These are phyloP conservation scores for Phyto melanocephala DNA, from an alignment of 2,888 invertebrate species.

Conservation along the genomic window DNA sequence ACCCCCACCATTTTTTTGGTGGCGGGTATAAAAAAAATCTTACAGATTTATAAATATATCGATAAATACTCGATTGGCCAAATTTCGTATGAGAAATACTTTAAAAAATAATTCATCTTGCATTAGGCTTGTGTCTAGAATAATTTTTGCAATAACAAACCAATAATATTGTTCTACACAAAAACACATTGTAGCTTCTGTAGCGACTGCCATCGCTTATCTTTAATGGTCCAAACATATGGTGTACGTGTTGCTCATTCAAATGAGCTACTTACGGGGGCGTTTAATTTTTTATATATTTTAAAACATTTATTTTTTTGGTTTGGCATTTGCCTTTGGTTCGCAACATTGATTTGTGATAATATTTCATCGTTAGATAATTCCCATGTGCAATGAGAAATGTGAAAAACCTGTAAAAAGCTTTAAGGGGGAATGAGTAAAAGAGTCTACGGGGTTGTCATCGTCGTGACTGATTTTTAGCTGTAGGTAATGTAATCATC, in stretches of 20 bases:
- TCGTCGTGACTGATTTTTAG: slow-evolving; percentile 44
- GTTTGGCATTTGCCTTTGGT: slow-evolving; percentile 31
- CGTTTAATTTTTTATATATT: slow-evolving; percentile 26
- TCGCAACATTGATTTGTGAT: slow-evolving; percentile 52
- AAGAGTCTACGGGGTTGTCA: slow-evolving; percentile 22
- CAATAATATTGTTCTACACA: not conserved
- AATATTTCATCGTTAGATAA: slow-evolving; percentile 37
- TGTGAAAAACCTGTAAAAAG: not conserved
- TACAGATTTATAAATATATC: too few species aligned
- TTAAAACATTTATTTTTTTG: slow-evolving; percentile 12
- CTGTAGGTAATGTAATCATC: slow-evolving; percentile 63
- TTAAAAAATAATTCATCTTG: too few species aligned
- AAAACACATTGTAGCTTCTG: not conserved
- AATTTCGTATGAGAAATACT: too few species aligned
- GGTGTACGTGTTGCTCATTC: slow-evolving; percentile 68
- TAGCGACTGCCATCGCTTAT: slow-evolving; percentile 53
- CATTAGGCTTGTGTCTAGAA: too few species aligned
- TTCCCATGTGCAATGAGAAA: not conserved
- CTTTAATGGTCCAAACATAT: slow-evolving; percentile 66
- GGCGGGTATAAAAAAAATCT: too few species aligned
- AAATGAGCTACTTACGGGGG: slow-evolving; percentile 66
- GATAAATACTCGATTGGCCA: too few species aligned
- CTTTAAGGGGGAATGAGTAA: not conserved
- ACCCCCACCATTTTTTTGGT: too few species aligned
- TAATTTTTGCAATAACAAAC: not conserved